These are phyloP conservation scores for Strigamia crassipes DNA, from an alignment of 2,888 invertebrate species.

Conservation along the genomic window DNA sequence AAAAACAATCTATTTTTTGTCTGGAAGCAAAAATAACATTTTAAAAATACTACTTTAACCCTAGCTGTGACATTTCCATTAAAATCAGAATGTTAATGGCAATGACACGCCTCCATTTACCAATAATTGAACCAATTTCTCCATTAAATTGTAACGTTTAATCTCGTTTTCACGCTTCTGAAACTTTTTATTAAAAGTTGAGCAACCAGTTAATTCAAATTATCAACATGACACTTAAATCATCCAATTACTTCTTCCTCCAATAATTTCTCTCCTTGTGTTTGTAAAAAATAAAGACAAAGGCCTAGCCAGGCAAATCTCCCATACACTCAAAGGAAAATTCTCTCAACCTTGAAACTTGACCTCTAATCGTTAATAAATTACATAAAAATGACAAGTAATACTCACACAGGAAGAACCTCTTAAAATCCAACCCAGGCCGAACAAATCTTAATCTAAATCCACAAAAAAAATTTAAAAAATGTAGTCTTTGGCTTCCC, in stretches of 20 bases:
- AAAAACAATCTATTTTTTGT: not conserved
- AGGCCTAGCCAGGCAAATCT: not conserved
- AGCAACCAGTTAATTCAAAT: not conserved
- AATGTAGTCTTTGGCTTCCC: no score
- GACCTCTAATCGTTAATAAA: not conserved
- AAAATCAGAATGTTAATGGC: not conserved
- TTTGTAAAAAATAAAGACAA: not conserved
- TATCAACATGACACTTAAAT: conserved; percentile 5
- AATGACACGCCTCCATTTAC: not conserved
- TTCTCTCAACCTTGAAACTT: not conserved
- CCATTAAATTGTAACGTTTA: not conserved
- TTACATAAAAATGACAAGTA: not conserved
- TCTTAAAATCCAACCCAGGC: not conserved
- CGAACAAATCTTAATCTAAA: not conserved
- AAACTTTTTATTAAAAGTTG: conserved; percentile 24
- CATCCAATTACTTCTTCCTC: not conserved
- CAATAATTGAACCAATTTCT: not conserved
- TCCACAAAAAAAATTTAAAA: no score
- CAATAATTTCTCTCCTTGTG: not conserved
- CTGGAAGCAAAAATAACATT: not conserved
- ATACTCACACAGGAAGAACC: conserved; percentile 7
- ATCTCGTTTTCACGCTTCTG: not conserved
- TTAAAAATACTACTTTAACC: not conserved
- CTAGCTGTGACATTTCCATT: not conserved
- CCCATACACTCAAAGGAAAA: not conserved